phyloP scores from a whole-genome alignment of 2,797 vertebrate species.

The Gobio occitaniae region DNA sequence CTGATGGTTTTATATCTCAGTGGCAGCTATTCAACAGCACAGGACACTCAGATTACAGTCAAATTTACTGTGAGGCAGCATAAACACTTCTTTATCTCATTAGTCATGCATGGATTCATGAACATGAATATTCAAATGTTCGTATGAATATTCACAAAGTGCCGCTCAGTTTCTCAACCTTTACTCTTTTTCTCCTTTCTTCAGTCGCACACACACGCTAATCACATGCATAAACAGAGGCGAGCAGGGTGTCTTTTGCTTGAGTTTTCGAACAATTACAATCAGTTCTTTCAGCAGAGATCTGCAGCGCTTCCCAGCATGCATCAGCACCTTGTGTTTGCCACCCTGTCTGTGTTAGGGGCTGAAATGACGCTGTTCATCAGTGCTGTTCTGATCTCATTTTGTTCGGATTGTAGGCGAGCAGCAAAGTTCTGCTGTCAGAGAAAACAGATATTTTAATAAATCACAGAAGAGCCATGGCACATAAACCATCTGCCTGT shows the following conservation, averaged over 20 bases:
- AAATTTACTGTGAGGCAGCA: conserved; percentile 38
- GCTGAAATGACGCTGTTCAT: conserved; percentile 19
- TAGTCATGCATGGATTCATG: conserved; percentile 52
- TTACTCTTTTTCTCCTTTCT: conserved; percentile 34
- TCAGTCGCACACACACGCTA: conserved; percentile 27
- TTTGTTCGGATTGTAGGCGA: conserved; percentile 13
- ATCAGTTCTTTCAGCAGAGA: conserved; percentile 33
- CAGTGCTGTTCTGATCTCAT: conserved; percentile 28
- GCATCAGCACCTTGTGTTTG: conserved; percentile 36
- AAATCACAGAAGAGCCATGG: conserved; percentile 1
- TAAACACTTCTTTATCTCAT: conserved; percentile 53
- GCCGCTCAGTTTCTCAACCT: conserved; percentile 24
- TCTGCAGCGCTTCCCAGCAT: conserved; percentile 22
- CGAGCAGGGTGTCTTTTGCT: neutral
- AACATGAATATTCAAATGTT: conserved; percentile 55
- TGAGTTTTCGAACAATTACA: conserved; percentile 32
- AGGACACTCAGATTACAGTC: conserved; percentile 40
- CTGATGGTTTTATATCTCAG: conserved; percentile 53
- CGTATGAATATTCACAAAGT: conserved; percentile 46
- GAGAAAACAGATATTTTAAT: conserved; percentile 24
- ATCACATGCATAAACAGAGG: conserved; percentile 29
- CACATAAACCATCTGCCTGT: neutral
- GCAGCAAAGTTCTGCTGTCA: conserved; percentile 8
- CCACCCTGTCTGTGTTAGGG: conserved; percentile 25
- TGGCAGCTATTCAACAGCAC: conserved; percentile 46